Evolutionary conservation across 35 echinoderm and acorn worm species (phyloP), one percentile per base, ranked within the genome.

Genomic region (Diadema setosum): DNA sequence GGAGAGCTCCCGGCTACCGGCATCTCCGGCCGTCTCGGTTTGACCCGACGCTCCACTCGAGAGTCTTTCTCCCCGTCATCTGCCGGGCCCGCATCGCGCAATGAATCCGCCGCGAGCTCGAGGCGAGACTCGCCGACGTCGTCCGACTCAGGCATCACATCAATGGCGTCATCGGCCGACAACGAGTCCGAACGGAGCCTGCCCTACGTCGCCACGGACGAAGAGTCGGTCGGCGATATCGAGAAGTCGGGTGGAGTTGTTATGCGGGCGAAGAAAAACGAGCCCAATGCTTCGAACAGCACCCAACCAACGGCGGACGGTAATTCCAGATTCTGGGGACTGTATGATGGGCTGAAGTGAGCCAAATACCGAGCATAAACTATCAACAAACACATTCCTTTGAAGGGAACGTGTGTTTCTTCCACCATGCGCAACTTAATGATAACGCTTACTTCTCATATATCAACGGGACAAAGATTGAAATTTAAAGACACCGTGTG

Each of bases 291-390:
- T n/a, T 14, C 69, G 33, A 33, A 78, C 34, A 41, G 35, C 5
- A n/a, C 73, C 40, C 34, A 41, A 2, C n/a, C 37, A 6, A 41
- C 73, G 6, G 40, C 11, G 9, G 73, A 78, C n/a, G 73, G 73
- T 21, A 78, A 78, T 78, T 78, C 73, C 14, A 78, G 44, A 20
- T 78, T 78, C 73, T 78, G 73, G 73, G 73, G 73, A 43, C 9
- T 78, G 5, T 78, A 35, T 36, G 44, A 41, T 21, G 36, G 15
- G 44, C 21, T 78, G 73, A 78, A 78, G 40, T 78, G n/a, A 78
- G 44, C 5, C n/a, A n/a, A n/a, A n/a, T n/a, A n/a, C n/a, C n/a
- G 27, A 30, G 63, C 23, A 23, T 26, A 63, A 63, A 7, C 30
- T 67, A 2, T 63, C 2, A 63, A 67, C n/a, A n/a, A n/a, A n/a